phyloP scores from a whole-genome alignment of 1,140 invertebrate species.

The Trachymyrmex cornetzi region DNA sequence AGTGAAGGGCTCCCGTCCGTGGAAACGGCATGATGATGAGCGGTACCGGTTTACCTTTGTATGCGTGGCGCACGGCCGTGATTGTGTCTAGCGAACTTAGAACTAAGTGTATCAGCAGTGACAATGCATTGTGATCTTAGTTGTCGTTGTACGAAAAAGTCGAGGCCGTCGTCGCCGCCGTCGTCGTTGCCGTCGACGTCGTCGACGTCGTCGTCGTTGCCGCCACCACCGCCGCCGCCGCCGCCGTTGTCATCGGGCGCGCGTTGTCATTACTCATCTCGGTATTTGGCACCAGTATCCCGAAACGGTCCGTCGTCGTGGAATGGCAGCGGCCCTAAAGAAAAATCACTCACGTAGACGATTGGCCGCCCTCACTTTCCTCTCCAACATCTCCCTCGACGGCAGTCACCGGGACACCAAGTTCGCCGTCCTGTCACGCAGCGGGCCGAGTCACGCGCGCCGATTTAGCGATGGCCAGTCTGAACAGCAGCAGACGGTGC shows the following conservation, averaged over 20 bases:
- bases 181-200: background rate
- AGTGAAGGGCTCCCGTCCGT: slow-evolving; percentile 66
- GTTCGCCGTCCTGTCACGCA: slow-evolving; percentile 88
- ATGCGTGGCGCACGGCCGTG: slow-evolving; percentile 46
- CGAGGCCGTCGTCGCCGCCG: background rate
- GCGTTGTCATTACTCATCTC: slow-evolving; percentile 57
- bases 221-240: background rate
- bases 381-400: slow-evolving; percentile 97
- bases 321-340: slow-evolving; percentile 88
- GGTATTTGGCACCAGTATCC: slow-evolving; percentile 50
- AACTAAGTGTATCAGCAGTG: slow-evolving; percentile 74
- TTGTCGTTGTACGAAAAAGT: slow-evolving; percentile 70
- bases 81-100: slow-evolving; percentile 57
- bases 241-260: slow-evolving; percentile 12
- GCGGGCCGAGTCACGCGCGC: slow-evolving; percentile 81
- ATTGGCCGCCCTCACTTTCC: slow-evolving; percentile 95
- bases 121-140: slow-evolving; percentile 78
- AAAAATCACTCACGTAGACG: slow-evolving; percentile 90
- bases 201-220: background rate
- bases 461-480: slow-evolving; percentile 76
- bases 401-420: slow-evolving; percentile 95
- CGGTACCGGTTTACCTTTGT: slow-evolving; percentile 57
- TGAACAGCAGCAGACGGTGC: slow-evolving; percentile 56
- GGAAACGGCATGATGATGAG: slow-evolving; percentile 70
- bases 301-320: slow-evolving; percentile 71